Evolutionary conservation across 1,140 invertebrate genomes (phyloP).

Genomic region (Sitophilus oryzae): DNA sequence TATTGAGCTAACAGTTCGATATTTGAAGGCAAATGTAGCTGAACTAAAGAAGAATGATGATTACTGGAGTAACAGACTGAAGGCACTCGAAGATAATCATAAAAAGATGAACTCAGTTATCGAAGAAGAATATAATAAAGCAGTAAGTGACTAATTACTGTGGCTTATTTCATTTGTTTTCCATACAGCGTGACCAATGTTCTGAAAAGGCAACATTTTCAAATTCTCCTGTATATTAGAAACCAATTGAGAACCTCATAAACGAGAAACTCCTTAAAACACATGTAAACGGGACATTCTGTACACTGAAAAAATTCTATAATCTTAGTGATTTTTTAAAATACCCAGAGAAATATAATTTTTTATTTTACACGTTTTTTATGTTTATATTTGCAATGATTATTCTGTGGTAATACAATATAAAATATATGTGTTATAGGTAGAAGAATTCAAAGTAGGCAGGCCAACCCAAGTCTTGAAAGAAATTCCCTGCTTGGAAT

Average conservation of each 20-base stretch:
- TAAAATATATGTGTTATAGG: slow-evolving; percentile 26
- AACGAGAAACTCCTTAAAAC: no score
- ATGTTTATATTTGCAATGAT: no score
- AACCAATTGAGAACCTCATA: no score
- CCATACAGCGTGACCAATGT: neutral
- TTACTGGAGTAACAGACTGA: slow-evolving; percentile 51
- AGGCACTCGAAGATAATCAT: slow-evolving; percentile 47
- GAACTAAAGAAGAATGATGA: slow-evolving; percentile 44
- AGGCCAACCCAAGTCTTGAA: slow-evolving; percentile 17
- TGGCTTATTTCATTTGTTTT: no score
- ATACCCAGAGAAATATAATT: no score
- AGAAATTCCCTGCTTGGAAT: slow-evolving; percentile 33
- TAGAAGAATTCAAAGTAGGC: slow-evolving; percentile 30
- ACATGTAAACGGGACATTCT: no score
- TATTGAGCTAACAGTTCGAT: neutral
- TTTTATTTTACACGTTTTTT: no score
- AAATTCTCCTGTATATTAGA: neutral
- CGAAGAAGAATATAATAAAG: slow-evolving; percentile 50
- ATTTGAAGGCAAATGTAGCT: slow-evolving; percentile 30
- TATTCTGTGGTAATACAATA: no score
- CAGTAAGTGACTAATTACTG: no score
- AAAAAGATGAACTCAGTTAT: slow-evolving; percentile 47
- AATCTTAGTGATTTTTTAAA: no score
- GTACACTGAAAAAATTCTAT: no score
- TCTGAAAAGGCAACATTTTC: neutral